phyloP scores from a whole-genome alignment of 2,797 vertebrate genomes.

The Pangasius sanitwongsei region DNA sequence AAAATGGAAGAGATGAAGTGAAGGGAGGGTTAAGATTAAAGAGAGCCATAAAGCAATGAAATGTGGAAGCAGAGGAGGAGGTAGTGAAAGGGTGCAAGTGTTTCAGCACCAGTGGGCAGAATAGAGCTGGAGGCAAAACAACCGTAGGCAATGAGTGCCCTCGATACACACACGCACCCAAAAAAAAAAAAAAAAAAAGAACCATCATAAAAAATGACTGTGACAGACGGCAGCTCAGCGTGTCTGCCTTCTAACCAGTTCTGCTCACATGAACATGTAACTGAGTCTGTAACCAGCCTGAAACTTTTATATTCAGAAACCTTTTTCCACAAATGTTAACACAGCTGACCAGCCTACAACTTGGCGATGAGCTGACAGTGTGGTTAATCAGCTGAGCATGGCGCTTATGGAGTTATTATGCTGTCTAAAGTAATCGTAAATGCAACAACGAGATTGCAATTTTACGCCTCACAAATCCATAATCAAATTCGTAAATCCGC shows the following conservation, averaged over 20 bases:
- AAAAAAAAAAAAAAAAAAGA: neutral
- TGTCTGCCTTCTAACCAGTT: conserved; percentile 16
- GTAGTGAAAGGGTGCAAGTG: conserved; percentile 61
- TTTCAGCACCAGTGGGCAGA: conserved; percentile 78
- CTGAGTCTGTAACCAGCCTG: neutral
- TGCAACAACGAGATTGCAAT: neutral
- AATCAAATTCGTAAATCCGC: conserved; percentile 22
- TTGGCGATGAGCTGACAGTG: neutral
- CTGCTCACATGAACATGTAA: conserved; percentile 4
- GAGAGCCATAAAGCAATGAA: conserved; percentile 66
- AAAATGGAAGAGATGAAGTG: conserved; percentile 37
- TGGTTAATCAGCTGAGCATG: neutral
- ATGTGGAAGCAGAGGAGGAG: conserved; percentile 57
- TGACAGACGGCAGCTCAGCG: conserved; percentile 26
- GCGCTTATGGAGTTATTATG: neutral
- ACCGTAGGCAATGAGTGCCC: conserved; percentile 38
- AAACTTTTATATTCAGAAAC: neutral
- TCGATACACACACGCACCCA: conserved; percentile 30
- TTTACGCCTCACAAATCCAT: conserved; percentile 12
- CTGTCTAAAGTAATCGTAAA: neutral
- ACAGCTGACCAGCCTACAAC: neutral
- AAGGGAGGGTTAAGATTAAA: conserved; percentile 46
- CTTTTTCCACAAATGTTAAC: neutral
- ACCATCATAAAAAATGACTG: neutral
- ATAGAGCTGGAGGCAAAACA: conserved; percentile 67